phyloP scores from a whole-genome alignment of 2,888 invertebrate genomes.

The Orchestes rusci region DNA sequence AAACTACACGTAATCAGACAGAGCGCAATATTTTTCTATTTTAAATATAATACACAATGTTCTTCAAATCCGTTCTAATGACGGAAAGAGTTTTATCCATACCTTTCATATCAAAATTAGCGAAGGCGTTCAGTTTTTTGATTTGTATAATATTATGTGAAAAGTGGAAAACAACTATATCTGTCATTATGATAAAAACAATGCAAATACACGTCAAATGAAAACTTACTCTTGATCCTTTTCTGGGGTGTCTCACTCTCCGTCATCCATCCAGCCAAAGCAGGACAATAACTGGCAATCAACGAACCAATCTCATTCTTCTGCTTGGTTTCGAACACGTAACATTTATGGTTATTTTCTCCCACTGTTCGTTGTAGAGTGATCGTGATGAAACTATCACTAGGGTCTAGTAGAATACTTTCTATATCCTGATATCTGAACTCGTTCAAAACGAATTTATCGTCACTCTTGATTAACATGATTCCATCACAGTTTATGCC shows the following conservation, averaged over 20 bases:
- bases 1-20: too few species aligned
- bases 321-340: slow-evolving; percentile 85
- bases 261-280: slow-evolving; percentile 73
- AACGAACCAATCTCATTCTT: slow-evolving; percentile 89
- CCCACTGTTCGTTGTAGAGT: slow-evolving; percentile 68
- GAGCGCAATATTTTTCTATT: too few species aligned
- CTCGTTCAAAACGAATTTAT: slow-evolving; percentile 86
- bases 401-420: slow-evolving; percentile 83
- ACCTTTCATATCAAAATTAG: too few species aligned
- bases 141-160: too few species aligned
- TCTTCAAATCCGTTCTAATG: too few species aligned
- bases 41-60: too few species aligned
- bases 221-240: slow-evolving; percentile 47
- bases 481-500: slow-evolving; percentile 89
- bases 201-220: too few species aligned
- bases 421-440: slow-evolving; percentile 80
- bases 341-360: slow-evolving; percentile 70
- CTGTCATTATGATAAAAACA: too few species aligned
- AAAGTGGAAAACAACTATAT: too few species aligned
- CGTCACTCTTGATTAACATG: slow-evolving; percentile 83
- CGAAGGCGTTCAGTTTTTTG: too few species aligned
- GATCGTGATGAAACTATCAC: slow-evolving; percentile 86
- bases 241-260: slow-evolving; percentile 62
- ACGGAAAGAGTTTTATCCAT: too few species aligned
- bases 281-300: slow-evolving; percentile 86